phyloP scores from a whole-genome alignment of 2,113 vertebrate species.

The Varanus komodoensis region DNA sequence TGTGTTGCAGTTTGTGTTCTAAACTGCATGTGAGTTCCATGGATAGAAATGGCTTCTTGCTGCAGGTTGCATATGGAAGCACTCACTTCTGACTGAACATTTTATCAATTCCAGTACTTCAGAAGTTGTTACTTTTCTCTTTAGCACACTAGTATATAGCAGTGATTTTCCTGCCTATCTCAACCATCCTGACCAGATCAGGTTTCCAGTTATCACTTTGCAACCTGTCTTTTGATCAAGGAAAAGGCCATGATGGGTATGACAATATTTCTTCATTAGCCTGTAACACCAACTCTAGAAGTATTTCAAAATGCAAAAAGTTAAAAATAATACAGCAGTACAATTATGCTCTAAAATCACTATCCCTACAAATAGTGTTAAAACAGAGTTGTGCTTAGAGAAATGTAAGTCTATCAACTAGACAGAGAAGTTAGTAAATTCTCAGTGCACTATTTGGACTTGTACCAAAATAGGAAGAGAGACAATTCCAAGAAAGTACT shows the following conservation, averaged over 20 bases:
- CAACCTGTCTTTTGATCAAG: neutral
- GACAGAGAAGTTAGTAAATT: constrained; percentile 52
- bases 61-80: neutral
- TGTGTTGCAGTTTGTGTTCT: neutral
- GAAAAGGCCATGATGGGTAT: neutral
- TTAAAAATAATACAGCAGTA: constrained; percentile 55
- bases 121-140: neutral
- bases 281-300: constrained; percentile 1
- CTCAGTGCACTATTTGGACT: constrained; percentile 54
- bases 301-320: constrained; percentile 39
- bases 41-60: neutral
- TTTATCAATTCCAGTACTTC: neutral
- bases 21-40: neutral
- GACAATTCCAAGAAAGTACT: constrained; percentile 66
- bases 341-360: constrained; percentile 25
- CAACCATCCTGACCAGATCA: neutral
- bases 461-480: constrained; percentile 37
- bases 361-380: constrained; percentile 28
- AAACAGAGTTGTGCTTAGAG: neutral
- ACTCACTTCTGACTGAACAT: neutral
- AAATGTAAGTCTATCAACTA: constrained; percentile 41
- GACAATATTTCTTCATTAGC: constrained; percentile 23
- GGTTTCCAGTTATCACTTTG: neutral
- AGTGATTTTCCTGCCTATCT: neutral
- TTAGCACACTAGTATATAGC: too few relatives aligned